Evolutionary conservation across 2,888 invertebrate genomes (phyloP).

Genomic region (Oscheius sp.): DNA sequence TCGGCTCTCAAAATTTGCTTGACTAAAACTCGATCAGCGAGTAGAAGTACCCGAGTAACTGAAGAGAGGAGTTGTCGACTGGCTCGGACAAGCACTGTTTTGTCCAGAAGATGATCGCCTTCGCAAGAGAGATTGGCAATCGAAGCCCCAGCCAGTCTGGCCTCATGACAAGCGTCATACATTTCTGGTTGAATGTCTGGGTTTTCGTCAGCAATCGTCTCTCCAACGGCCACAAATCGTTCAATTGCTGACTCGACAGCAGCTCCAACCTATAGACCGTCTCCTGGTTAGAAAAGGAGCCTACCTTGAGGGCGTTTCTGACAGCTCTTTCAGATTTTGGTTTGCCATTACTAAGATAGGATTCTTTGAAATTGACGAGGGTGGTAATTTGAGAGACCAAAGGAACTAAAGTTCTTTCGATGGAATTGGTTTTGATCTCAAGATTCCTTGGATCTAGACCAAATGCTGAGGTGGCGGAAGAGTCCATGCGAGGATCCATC

Average conservation of each 20-base stretch:
- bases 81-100: constrained; percentile 81
- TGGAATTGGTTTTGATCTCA: constrained; percentile 90
- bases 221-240: constrained; percentile 95
- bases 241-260: constrained; percentile 96
- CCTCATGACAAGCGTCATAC: constrained; percentile 97
- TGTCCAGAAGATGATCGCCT: constrained; percentile 32
- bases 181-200: constrained; percentile 94
- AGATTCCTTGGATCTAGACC: constrained; percentile 72
- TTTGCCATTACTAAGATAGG: constrained; percentile 76
- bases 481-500: constrained; percentile 11
- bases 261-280: constrained; percentile 82
- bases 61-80: constrained; percentile 91
- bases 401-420: constrained; percentile 91
- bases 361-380: constrained; percentile 82
- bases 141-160: constrained; percentile 81
- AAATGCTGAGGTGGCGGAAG: constrained; percentile 28
- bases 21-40: constrained; percentile 96
- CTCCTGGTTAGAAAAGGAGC: neutral
- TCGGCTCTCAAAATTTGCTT: constrained; percentile 93
- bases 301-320: constrained; percentile 78
- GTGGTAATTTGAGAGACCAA: constrained; percentile 94
- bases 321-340: constrained; percentile 77
- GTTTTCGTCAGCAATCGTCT: constrained; percentile 97
- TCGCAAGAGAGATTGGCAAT: constrained; percentile 63
- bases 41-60: constrained; percentile 90